Evolutionary conservation across 2,797 vertebrate genomes (phyloP).

Genomic region (Diplodus sargus): DNA sequence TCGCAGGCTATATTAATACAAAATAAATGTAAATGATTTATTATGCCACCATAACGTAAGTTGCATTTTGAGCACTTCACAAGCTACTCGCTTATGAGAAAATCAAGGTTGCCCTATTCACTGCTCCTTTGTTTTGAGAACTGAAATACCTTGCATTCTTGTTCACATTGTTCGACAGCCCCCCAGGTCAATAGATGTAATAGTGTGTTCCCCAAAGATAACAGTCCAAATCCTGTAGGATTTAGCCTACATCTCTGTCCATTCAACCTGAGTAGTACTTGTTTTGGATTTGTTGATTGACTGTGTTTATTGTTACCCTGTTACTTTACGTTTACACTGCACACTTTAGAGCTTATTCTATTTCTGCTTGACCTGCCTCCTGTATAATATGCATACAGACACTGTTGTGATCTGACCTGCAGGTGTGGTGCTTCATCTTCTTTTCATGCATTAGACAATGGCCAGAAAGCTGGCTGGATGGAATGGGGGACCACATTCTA

Average conservation of each 20-base stretch:
- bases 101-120: constrained; percentile 65
- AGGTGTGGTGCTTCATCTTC: constrained; percentile 53
- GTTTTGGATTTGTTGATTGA: constrained; percentile 78
- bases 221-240: constrained; percentile 73
- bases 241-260: constrained; percentile 67
- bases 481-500: constrained; percentile 43
- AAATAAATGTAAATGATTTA: constrained; percentile 3
- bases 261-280: constrained; percentile 72
- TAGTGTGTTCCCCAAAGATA: constrained; percentile 75
- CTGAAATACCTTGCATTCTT: constrained; percentile 83
- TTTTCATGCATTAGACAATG: constrained; percentile 15
- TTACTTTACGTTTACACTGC: constrained; percentile 65
- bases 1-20: background rate
- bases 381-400: constrained; percentile 51
- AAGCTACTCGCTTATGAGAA: constrained; percentile 63
- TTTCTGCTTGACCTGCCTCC: constrained; percentile 67
- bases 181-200: constrained; percentile 75
- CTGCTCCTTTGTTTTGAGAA: constrained; percentile 73
- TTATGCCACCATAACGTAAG: constrained; percentile 61
- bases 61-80: constrained; percentile 51
- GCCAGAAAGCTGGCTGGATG: constrained; percentile 1
- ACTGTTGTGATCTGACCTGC: constrained; percentile 50
- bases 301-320: constrained; percentile 76
- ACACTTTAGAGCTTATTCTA: constrained; percentile 58
- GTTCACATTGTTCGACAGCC: constrained; percentile 76